A percentile compares a stretch with the other conserved stretches of the same genome.
phyloP scores from a whole-genome alignment of 2,888 invertebrate species.

The Cheilosia grossa region DNA sequence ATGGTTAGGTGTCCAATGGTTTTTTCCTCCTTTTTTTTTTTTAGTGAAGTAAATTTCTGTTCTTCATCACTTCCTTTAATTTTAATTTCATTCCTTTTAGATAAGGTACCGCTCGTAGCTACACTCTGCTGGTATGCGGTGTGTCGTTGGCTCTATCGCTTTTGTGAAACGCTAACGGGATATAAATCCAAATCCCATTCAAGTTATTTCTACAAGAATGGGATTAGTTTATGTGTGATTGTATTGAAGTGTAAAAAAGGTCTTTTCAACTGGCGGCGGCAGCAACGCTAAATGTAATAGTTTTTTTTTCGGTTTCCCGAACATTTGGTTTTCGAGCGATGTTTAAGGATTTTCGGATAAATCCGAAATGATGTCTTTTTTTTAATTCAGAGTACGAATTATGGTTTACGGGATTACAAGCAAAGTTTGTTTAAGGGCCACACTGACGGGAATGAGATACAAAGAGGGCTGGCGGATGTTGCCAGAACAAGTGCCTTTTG shows the following conservation, averaged over 20 bases:
- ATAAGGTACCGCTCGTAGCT: slow-evolving; percentile 29
- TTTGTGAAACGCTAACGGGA: slow-evolving; percentile 49
- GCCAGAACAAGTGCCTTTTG: too few species aligned
- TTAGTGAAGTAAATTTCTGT: slow-evolving; percentile 63
- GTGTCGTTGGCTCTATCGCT: neutral
- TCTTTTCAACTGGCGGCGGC: slow-evolving; percentile 12
- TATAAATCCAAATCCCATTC: slow-evolving; percentile 72
- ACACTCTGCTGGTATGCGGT: neutral
- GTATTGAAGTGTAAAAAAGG: slow-evolving; percentile 57
- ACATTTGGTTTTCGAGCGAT: slow-evolving; percentile 62
- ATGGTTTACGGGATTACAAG: slow-evolving; percentile 53
- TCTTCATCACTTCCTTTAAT: slow-evolving; percentile 28
- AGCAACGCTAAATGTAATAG: slow-evolving; percentile 44
- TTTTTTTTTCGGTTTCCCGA: slow-evolving; percentile 23
- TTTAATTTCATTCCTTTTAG: slow-evolving; percentile 62
- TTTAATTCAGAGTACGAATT: slow-evolving; percentile 32
- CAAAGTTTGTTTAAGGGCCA: slow-evolving; percentile 11
- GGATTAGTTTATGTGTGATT: slow-evolving; percentile 74
- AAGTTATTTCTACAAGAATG: slow-evolving; percentile 68
- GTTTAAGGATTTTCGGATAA: slow-evolving; percentile 53
- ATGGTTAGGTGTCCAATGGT: slow-evolving; percentile 12
- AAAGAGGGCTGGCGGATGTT: neutral
- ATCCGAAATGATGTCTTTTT: slow-evolving; percentile 20
- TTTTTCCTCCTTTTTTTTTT: neutral
- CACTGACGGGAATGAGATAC: neutral